Evolutionary conservation across 1,140 invertebrate genomes (phyloP).

Genomic region (Megalopta genalis): DNA sequence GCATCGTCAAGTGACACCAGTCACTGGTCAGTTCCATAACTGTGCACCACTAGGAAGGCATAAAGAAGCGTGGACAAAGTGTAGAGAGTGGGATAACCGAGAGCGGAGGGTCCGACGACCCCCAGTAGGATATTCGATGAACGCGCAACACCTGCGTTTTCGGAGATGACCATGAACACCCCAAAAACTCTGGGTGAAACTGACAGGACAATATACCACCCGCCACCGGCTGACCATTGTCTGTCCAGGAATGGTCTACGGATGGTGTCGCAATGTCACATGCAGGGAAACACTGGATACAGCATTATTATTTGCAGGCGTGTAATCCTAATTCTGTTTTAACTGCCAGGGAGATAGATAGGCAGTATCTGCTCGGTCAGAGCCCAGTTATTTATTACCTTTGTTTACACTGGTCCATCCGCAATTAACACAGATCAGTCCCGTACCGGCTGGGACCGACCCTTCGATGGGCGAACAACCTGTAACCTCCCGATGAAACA

Average conservation of each 20-base stretch:
- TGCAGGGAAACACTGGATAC: conserved; percentile 47
- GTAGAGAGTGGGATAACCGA: neutral
- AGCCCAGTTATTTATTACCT: conserved; percentile 38
- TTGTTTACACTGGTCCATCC: conserved; percentile 36
- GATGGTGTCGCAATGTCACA: conserved; percentile 45
- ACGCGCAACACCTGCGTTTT: conserved; percentile 45
- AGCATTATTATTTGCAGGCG: conserved; percentile 61
- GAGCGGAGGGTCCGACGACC: conserved; percentile 12
- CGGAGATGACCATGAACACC: conserved; percentile 18
- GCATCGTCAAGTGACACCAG: conserved; percentile 14
- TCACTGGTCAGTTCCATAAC: conserved; percentile 14
- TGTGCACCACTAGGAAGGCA: conserved; percentile 8
- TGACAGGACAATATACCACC: conserved; percentile 68
- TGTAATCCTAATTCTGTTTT: conserved; percentile 66
- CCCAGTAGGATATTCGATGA: conserved; percentile 20
- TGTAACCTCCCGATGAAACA: neutral
- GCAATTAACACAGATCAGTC: conserved; percentile 44
- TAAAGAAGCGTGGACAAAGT: conserved; percentile 23
- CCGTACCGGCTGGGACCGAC: conserved; percentile 5
- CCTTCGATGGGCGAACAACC: neutral
- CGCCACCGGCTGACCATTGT: conserved; percentile 70
- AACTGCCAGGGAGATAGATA: too few relatives aligned
- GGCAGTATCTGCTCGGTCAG: too few relatives aligned
- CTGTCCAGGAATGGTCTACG: conserved; percentile 24
- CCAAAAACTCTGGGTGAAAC: conserved; percentile 43